Conservation (phyloP, 2,113 vertebrate genomes). For the Brachypodius melanocephalos region DNA sequence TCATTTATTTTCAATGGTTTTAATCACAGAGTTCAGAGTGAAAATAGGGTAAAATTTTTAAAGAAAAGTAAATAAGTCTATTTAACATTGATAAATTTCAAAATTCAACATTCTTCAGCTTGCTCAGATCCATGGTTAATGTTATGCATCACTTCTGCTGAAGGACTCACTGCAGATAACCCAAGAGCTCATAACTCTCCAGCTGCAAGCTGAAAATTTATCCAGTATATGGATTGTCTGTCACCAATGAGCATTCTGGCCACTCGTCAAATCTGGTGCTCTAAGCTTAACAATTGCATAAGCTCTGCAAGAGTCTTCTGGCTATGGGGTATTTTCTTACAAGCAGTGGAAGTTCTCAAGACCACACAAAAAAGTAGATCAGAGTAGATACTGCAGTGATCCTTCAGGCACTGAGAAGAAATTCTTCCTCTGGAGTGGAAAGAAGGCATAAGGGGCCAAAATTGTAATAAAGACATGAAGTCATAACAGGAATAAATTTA, state of each 20-base stretch:
- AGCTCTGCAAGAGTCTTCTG: neutral
- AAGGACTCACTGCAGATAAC: neutral
- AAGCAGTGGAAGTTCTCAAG: neutral
- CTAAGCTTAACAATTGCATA: neutral
- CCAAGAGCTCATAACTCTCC: neutral
- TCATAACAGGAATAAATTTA: conserved; percentile 63
- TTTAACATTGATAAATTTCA: neutral
- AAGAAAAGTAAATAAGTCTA: neutral
- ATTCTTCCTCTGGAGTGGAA: conserved; percentile 22
- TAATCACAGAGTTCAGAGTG: neutral
- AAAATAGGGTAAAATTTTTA: neutral
- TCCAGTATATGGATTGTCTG: neutral
- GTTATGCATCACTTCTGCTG: neutral
- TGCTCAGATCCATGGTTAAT: neutral
- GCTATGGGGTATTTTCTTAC: neutral
- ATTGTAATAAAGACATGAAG: conserved; percentile 43
- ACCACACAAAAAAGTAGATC: neutral
- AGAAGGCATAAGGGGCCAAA: conserved; percentile 61
- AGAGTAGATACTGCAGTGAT: neutral
- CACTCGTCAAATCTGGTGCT: neutral
- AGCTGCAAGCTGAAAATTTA: neutral
- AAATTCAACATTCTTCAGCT: neutral
- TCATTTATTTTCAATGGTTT: neutral
- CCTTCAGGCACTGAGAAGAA: neutral
- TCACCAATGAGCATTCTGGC: neutral